Evolutionary conservation across 1,140 invertebrate genomes (phyloP), one percentile per base, ranked within the genome.

Genomic region (Brachionus asplanchnoidis): DNA sequence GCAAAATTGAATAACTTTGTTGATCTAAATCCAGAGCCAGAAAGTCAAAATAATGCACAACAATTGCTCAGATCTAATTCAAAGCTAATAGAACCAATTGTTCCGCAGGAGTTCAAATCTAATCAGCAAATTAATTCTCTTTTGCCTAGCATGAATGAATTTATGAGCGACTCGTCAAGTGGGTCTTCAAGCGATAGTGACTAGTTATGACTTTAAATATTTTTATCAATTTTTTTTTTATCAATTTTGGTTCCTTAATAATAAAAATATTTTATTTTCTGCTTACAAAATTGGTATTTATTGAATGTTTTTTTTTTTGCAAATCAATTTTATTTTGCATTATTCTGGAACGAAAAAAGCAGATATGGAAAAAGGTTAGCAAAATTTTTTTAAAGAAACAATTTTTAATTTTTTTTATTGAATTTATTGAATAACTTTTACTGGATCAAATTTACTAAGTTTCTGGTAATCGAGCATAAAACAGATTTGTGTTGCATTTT

Each of bases 61-160:
- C 50, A 56, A 32, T 42, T 60, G 40, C 23, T 65, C 23, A 56
- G 46, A 36, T 80, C 78, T 1, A 80, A 80, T 80, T 80, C 78
- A 14, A 80, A 56, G 50, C 23, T 80, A 17, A 80, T 80, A 8
- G 78, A 80, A 53, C 78, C 78, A 60, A 80, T 80, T 11, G 78
- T 80, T 36, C 78, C 78, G 7, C 50, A 80, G 8, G 78, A 80
- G 40, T 80, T 80, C 9, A 65, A 65, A 17, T 80, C 50, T 11
- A 65, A 56, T 80, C 42, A 65, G 9, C 42, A 53, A 20, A n/a
- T 60, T n/a, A 42, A 26, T 75, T 75, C 70, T 42, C 12, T 75
- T 6, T 44, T 42, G 20, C 70, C 32, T 2, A 75, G 40, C 14
- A 75, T 75, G 42, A 32, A 14, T 42, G 78, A 80, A 53, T 80